A percentile compares a stretch with the other conserved stretches of the same genome.
These are phyloP conservation scores for Melipona bicolor DNA, from an alignment of 2,888 invertebrate species.

Conservation along the genomic window DNA sequence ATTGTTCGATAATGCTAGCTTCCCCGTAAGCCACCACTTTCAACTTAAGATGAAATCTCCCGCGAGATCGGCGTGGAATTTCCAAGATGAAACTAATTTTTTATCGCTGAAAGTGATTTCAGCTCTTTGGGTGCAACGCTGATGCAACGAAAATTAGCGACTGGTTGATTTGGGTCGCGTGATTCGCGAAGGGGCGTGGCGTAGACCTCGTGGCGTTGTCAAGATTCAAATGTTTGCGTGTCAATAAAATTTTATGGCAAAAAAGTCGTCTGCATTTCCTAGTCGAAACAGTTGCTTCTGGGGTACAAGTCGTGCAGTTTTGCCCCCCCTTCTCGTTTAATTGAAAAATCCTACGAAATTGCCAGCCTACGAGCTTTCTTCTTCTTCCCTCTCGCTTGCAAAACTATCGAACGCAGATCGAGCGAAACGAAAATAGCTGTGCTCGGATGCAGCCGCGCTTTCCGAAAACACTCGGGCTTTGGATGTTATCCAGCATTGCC, in stretches of 20 bases:
- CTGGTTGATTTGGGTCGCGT: no score
- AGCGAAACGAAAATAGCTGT: constrained; percentile 3
- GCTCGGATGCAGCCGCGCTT: constrained; percentile 10
- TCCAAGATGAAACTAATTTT: neutral
- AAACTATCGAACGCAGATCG: constrained; percentile 21
- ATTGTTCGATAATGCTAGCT: constrained; percentile 70
- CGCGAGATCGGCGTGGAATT: constrained; percentile 59
- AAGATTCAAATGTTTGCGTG: no score
- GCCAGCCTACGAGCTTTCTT: constrained; percentile 34
- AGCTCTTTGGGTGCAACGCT: no score
- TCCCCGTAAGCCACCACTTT: constrained; percentile 36
- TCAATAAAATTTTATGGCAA: neutral
- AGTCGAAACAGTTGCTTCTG: no score
- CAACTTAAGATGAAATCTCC: constrained; percentile 40
- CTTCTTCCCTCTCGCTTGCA: constrained; percentile 23
- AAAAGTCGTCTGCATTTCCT: no score
- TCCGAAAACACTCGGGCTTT: constrained; percentile 17
- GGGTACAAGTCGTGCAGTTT: no score
- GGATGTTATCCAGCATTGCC: constrained; percentile 38
- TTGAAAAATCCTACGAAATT: neutral
- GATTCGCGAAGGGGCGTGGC: no score
- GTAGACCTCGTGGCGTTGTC: no score
- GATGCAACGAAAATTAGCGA: no score
- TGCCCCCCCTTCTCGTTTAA: no score
- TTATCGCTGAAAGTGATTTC: neutral